Evolutionary conservation across 2,888 invertebrate species (phyloP).

Genomic region (Heteromurus nitidus): DNA sequence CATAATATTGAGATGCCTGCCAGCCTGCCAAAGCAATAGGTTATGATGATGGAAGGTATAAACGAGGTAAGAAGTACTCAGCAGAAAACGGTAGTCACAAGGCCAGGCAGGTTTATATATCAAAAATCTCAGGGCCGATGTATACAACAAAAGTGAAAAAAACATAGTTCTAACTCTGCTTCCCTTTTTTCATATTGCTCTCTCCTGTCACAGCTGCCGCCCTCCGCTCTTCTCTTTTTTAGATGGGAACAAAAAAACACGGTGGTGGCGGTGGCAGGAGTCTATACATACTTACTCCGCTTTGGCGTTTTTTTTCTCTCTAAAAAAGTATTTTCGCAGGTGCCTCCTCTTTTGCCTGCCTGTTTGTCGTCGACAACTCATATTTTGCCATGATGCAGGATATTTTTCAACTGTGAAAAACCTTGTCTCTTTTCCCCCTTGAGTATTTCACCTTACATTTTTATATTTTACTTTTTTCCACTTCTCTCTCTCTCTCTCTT

Average conservation of each 20-base stretch:
- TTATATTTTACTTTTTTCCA: slow-evolving; percentile 32
- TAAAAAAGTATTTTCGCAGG: slow-evolving; percentile 68
- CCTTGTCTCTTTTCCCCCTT: slow-evolving; percentile 52
- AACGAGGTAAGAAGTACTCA: slow-evolving; percentile 22
- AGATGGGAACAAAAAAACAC: too few relatives aligned
- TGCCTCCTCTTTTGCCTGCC: slow-evolving; percentile 61
- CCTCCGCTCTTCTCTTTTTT: slow-evolving; percentile 34
- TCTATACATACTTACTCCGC: too few relatives aligned
- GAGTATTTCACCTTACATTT: slow-evolving; percentile 56
- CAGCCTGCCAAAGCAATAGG: slow-evolving; percentile 43
- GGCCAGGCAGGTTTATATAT: slow-evolving; percentile 52
- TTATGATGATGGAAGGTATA: slow-evolving; percentile 19
- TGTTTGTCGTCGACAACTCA: slow-evolving; percentile 69
- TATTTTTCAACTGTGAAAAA: slow-evolving; percentile 66
- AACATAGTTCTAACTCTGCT: slow-evolving; percentile 19
- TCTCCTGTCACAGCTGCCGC: slow-evolving; percentile 70
- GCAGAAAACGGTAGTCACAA: background rate
- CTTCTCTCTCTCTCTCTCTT: background rate
- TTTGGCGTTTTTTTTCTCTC: slow-evolving; percentile 46
- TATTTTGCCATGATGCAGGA: slow-evolving; percentile 68
- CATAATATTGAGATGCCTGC: slow-evolving; percentile 8
- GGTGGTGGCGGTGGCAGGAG: too few relatives aligned
- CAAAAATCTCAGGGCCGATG: slow-evolving; percentile 44
- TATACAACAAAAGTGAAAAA: slow-evolving; percentile 32
- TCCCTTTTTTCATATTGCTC: slow-evolving; percentile 45